Conservation (phyloP, 1,140 invertebrate genomes). For the Anoplolepis gracilipes region DNA sequence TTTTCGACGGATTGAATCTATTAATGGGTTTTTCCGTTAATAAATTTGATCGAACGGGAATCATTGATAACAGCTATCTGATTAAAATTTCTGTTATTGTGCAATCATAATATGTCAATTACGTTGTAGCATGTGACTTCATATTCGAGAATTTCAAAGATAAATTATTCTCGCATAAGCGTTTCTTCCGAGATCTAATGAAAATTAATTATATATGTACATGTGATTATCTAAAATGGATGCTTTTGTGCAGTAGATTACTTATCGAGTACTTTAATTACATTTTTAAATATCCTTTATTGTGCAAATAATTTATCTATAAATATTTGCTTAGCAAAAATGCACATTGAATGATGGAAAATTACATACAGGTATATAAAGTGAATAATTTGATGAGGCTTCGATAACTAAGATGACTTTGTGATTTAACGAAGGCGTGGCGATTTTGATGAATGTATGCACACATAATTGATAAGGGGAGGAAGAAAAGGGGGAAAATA, state of each 20-base stretch:
- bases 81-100: constrained; percentile 30
- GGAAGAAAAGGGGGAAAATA: neutral
- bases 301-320: constrained; percentile 3
- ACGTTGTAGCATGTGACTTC: neutral
- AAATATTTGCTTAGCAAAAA: neutral
- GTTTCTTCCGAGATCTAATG: neutral
- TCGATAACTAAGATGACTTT: neutral
- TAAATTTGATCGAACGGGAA: neutral
- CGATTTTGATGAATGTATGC: neutral
- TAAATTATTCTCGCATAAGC: neutral
- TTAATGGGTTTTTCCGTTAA: neutral
- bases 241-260: neutral
- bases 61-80: constrained; percentile 13
- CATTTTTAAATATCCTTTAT: neutral
- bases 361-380: neutral
- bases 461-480: neutral
- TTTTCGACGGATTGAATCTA: too few relatives aligned
- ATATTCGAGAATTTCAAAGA: neutral
- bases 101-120: neutral
- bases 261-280: neutral
- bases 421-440: neutral
- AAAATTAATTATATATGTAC: neutral
- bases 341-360: neutral
- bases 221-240: neutral
- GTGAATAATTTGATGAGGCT: constrained; percentile 5